These are phyloP conservation scores for Xyliphius kryptos DNA, from an alignment of 2,113 vertebrate genomes.

Conservation along the genomic window DNA sequence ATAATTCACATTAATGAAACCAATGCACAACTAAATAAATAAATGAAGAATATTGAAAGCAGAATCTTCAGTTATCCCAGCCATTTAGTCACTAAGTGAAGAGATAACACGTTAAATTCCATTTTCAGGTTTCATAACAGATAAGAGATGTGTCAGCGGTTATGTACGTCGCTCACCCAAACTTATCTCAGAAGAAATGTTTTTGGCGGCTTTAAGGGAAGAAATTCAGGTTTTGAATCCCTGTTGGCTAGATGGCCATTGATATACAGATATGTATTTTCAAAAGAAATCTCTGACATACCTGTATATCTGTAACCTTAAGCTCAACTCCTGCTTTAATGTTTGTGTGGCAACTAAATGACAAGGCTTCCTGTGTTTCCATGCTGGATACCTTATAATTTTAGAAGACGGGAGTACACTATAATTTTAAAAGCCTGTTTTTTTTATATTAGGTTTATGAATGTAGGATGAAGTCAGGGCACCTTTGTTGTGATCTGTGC, in stretches of 20 bases:
- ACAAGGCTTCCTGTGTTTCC: neutral
- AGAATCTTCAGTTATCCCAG: neutral
- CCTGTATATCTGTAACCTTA: constrained; percentile 10
- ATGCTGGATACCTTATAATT: constrained; percentile 10
- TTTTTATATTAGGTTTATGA: neutral
- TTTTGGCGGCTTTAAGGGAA: constrained; percentile 6
- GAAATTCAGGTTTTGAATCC: constrained; percentile 36
- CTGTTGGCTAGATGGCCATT: neutral
- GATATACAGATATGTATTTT: neutral
- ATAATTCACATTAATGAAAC: neutral
- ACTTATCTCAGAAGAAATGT: neutral
- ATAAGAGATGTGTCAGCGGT: constrained; percentile 1
- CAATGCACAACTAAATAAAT: neutral
- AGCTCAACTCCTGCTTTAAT: constrained; percentile 5
- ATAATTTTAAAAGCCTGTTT: constrained; percentile 6
- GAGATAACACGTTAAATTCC: neutral
- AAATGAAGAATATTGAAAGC: neutral
- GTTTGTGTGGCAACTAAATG: neutral
- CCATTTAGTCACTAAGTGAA: constrained; percentile 3
- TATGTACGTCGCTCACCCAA: constrained; percentile 7
- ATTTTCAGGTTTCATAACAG: neutral
- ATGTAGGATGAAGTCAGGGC: neutral
- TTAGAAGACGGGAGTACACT: neutral
- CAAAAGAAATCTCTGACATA: neutral
- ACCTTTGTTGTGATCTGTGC: constrained; percentile 1